Base-by-base conservation (phyloP, 2,888 invertebrate genomes). In the Drosophila diplacantha region DNA sequence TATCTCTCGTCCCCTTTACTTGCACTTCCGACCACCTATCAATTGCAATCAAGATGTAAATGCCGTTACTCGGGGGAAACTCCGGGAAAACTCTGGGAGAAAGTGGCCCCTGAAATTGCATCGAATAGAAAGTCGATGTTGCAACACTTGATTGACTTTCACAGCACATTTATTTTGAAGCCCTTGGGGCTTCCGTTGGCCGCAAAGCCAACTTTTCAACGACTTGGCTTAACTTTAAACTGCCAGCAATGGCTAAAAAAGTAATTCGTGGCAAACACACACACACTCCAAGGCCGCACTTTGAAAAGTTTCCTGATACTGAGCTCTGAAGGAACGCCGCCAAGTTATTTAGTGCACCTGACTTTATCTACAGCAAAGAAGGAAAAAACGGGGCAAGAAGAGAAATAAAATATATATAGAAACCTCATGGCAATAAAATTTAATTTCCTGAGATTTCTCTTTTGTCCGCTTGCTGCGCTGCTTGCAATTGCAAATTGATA, bases 91-190 rank as follows among this genome's bases (percentile, higher is more conserved):
- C 39, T 49, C 39, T 2, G 55, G 12, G 35, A 20, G 65, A 63
- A 59, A 65, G 53, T 65, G 26, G 52, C 54, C 60, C 37, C 52
- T 58, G 69, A 70, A 69, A 72, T 62, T 20, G 58, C 53, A 37
- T 43, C 26, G 43, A 59, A 44, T 58, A 44, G 58, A 58, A 37
- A 58, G 59, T 41, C 60, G 60, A 62, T 61, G 61, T 16, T 83
- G 83, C 81, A 77, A 81, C 78, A 81, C 78, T 78, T 83, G 83
- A 78, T 78, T 78, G 78, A 78, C 81, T 78, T 78, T 78, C 78
- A 74, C 83, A 83, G 83, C 78, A 75, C 78, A 78, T 78, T 78
- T 78, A 78, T 83, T 78, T 73, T 69, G 51, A 60, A 55, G 46
- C 59, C 61, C 56, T 61, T 64, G 5, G 50, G 49, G 67, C 55